Conservation (phyloP, 2,888 invertebrate species). For the Acronicta alni region DNA sequence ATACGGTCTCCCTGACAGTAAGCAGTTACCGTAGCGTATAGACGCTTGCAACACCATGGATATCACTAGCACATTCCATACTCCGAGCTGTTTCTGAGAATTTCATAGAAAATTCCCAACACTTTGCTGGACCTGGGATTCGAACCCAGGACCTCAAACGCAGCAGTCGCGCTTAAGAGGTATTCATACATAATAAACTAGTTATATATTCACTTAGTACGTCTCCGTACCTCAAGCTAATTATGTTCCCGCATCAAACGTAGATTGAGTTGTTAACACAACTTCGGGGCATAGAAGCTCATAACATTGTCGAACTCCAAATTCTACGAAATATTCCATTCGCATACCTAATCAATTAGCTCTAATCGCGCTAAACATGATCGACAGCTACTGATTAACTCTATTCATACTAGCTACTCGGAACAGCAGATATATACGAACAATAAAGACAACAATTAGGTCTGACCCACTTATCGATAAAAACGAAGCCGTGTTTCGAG, state of each 20-base stretch:
- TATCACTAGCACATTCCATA: too few relatives aligned
- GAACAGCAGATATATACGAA: constrained; percentile 14
- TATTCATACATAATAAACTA: constrained; percentile 7
- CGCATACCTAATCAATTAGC: constrained; percentile 9
- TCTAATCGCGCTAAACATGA: constrained; percentile 20
- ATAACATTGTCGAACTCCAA: constrained; percentile 9
- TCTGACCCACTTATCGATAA: constrained; percentile 54
- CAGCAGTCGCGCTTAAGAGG: too few relatives aligned
- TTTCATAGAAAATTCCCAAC: too few relatives aligned
- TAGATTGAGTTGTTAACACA: constrained; percentile 7
- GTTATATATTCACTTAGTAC: constrained; percentile 3
- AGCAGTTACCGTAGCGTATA: too few relatives aligned
- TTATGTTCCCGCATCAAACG: not conserved
- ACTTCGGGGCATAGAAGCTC: constrained; percentile 4
- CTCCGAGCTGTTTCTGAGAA: too few relatives aligned
- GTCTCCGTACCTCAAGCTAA: not conserved
- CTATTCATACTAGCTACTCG: constrained; percentile 3
- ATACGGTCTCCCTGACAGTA: too few relatives aligned
- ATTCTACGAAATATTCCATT: constrained; percentile 18
- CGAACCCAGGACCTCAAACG: too few relatives aligned
- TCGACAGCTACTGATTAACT: constrained; percentile 13
- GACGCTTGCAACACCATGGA: too few relatives aligned
- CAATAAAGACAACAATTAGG: constrained; percentile 40
- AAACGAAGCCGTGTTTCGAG: constrained; percentile 47
- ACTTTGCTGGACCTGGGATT: too few relatives aligned